A percentile compares a stretch with the other conserved stretches of the same genome.
These are phyloP conservation scores for Petroica traversi DNA, from an alignment of 2,113 vertebrate species.

Conservation along the genomic window DNA sequence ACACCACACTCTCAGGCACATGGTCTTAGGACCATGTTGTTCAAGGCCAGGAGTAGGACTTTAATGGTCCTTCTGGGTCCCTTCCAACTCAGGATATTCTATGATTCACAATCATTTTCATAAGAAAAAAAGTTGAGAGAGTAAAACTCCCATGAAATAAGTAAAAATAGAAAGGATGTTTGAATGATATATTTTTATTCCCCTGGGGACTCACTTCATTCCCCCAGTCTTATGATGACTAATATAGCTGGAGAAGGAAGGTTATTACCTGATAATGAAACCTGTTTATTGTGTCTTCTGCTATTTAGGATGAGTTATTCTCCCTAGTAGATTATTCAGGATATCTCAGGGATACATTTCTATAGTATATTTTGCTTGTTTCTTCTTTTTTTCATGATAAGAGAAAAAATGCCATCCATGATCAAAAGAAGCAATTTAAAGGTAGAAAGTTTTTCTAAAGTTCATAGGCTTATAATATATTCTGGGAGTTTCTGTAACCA, in stretches of 20 bases:
- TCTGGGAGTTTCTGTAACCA: neutral
- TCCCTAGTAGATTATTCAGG: neutral
- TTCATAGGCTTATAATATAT: neutral
- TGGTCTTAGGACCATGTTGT: accelerated
- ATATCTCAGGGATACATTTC: neutral
- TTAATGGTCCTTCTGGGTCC: neutral
- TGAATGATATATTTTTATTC: neutral
- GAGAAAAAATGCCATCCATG: neutral
- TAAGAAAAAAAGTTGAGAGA: neutral
- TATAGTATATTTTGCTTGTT: neutral
- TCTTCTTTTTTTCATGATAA: neutral
- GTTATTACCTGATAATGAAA: neutral
- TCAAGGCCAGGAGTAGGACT: neutral
- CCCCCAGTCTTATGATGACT: neutral
- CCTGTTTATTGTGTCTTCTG: neutral
- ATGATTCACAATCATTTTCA: neutral
- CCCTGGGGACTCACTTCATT: neutral
- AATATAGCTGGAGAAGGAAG: neutral
- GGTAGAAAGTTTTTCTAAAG: neutral
- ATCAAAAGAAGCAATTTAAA: neutral
- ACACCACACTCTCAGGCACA: neutral
- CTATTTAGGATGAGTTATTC: neutral
- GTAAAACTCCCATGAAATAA: neutral
- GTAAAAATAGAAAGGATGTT: neutral
- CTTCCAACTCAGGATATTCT: neutral